phyloP scores from a whole-genome alignment of 2,888 invertebrate species.

The Phyllotreta cruciferae region DNA sequence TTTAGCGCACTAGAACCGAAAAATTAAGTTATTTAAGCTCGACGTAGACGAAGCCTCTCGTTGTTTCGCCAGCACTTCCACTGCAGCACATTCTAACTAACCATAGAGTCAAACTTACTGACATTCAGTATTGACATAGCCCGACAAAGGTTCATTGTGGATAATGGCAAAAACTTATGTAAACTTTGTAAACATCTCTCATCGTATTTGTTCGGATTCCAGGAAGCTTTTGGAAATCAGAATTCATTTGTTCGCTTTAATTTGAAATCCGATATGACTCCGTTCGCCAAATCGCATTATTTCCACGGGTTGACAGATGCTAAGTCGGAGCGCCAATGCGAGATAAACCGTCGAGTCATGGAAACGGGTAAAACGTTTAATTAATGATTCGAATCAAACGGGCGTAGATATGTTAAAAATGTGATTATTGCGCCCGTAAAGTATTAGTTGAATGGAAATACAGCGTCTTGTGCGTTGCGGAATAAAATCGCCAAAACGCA shows the following conservation, averaged over 20 bases:
- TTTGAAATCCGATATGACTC: slow-evolving; percentile 12
- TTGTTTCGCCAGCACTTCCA: no score
- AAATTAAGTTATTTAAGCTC: no score
- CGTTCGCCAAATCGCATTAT: slow-evolving; percentile 9
- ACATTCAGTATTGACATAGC: no score
- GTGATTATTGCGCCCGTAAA: no score
- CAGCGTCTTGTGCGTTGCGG: slow-evolving; percentile 10
- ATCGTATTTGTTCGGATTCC: slow-evolving; percentile 7
- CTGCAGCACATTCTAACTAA: no score
- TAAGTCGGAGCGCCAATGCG: neutral
- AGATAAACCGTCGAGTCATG: slow-evolving; percentile 7
- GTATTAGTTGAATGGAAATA: no score
- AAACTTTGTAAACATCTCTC: slow-evolving; percentile 1
- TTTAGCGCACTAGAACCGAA: no score
- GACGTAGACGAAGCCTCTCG: no score
- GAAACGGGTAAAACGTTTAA: neutral
- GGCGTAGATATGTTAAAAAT: no score
- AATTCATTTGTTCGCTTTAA: slow-evolving; percentile 17
- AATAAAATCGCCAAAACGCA: slow-evolving; percentile 41
- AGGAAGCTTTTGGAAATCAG: slow-evolving; percentile 8
- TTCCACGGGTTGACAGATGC: slow-evolving; percentile 12
- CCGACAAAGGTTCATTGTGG: no score
- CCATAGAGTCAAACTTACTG: no score
- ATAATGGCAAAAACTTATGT: neutral
- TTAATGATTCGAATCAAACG: no score